Evolutionary conservation across 2,113 vertebrate species (phyloP).

Genomic region (Oreamnos americanus): DNA sequence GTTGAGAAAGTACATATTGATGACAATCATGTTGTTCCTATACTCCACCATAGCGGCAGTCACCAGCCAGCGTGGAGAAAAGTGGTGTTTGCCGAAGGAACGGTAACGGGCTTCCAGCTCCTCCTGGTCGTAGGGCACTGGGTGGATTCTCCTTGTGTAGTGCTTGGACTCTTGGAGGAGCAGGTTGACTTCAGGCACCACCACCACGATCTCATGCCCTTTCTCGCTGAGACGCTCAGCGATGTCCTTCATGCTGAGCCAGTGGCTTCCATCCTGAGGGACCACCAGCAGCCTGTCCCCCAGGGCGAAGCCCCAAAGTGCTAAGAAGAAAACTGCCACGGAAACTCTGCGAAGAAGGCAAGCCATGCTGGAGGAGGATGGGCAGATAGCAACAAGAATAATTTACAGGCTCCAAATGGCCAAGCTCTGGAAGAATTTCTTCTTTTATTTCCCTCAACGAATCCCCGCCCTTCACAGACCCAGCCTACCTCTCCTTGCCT

Average conservation of each 20-base stretch:
- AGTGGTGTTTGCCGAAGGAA: not conserved
- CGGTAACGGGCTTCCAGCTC: not conserved
- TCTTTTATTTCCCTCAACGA: rapidly evolving
- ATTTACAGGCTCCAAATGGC: rapidly evolving
- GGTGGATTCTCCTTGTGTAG: constrained; percentile 78
- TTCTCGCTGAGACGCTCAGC: constrained; percentile 81
- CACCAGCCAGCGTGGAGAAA: not conserved
- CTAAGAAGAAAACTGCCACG: constrained; percentile 36
- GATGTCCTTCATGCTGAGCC: constrained; percentile 84
- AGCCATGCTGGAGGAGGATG: constrained; percentile 34
- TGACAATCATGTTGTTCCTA: not conserved
- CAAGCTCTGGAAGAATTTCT: rapidly evolving
- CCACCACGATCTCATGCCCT: constrained; percentile 85
- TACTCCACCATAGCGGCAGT: not conserved
- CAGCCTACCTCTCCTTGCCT: not conserved
- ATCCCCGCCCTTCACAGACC: not conserved
- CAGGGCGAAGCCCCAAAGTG: not conserved
- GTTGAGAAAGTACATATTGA: constrained; percentile 1
- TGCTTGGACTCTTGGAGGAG: constrained; percentile 79
- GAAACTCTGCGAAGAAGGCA: not conserved
- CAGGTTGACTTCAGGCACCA: constrained; percentile 84
- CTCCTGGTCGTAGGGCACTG: constrained; percentile 71
- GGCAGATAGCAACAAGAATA: not conserved
- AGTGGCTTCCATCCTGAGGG: constrained; percentile 92
- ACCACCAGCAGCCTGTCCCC: constrained; percentile 86